A percentile compares a stretch with the other conserved stretches of the same genome.
phyloP scores from a whole-genome alignment of 2,888 invertebrate genomes.

The Allygus modestus region DNA sequence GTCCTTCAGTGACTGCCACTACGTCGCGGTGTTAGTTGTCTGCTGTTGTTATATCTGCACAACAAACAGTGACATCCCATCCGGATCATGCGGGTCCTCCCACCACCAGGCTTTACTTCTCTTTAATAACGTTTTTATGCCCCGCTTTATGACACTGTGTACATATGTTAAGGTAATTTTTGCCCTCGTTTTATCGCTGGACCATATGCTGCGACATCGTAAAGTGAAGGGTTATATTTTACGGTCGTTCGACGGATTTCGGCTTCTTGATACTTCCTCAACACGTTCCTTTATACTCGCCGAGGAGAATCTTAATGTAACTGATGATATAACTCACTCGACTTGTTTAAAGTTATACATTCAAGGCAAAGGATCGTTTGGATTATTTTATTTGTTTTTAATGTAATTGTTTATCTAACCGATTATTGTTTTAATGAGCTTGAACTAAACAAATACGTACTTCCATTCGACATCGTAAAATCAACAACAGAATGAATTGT shows the following conservation, averaged over 20 bases:
- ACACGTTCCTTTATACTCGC: neutral
- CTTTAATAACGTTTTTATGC: constrained; percentile 61
- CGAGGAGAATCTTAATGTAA: neutral
- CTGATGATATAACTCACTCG: no score
- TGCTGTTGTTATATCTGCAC: neutral
- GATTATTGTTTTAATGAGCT: no score
- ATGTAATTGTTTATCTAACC: no score
- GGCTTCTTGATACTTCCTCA: constrained; percentile 4
- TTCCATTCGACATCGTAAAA: no score
- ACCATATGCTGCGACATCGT: constrained; percentile 40
- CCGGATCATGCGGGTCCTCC: constrained; percentile 42
- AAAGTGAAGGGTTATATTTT: constrained; percentile 54
- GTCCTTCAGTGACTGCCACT: neutral
- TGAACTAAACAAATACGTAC: no score
- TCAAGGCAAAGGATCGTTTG: no score
- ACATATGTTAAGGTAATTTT: constrained; percentile 61
- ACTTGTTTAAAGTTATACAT: no score
- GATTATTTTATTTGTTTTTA: no score
- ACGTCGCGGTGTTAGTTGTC: no score
- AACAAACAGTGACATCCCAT: constrained; percentile 50
- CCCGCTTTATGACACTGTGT: constrained; percentile 52
- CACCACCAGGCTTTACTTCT: constrained; percentile 6
- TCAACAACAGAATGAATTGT: no score
- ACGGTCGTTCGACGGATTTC: constrained; percentile 37
- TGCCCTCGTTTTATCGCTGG: constrained; percentile 21